Conservation (phyloP, 2,888 invertebrate species). For the Polyommatus iphigenia region DNA sequence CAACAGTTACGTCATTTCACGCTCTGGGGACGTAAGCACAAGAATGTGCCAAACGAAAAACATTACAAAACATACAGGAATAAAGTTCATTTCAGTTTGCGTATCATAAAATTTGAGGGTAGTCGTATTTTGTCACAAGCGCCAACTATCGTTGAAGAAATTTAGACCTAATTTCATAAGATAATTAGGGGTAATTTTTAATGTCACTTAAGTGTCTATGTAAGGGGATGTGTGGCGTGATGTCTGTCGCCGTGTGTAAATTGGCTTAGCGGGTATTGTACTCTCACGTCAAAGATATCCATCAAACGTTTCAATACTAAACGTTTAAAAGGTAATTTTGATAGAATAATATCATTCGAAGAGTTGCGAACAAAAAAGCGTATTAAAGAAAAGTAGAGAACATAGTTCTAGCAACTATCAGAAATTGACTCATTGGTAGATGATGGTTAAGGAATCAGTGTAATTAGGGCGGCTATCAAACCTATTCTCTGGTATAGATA, state of each 20-base stretch:
- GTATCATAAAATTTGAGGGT: background rate
- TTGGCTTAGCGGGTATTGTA: constrained; percentile 31
- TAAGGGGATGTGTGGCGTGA: constrained; percentile 4
- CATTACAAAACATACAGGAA: background rate
- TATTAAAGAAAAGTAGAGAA: background rate
- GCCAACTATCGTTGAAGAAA: background rate
- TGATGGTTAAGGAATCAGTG: no score
- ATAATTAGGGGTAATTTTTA: background rate
- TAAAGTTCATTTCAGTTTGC: background rate
- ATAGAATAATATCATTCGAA: background rate
- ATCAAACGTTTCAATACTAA: background rate
- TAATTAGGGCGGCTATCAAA: no score
- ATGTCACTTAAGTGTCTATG: background rate
- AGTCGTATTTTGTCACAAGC: background rate
- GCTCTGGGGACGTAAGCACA: background rate
- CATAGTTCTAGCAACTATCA: no score
- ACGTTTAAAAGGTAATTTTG: background rate
- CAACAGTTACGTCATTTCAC: background rate
- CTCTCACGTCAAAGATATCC: background rate
- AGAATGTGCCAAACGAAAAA: background rate
- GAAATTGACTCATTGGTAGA: no score
- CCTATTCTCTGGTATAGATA: no score
- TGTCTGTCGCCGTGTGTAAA: constrained; percentile 14
- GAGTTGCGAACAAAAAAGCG: background rate
- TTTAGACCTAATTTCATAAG: constrained; percentile 5